Conservation (phyloP, 2,797 vertebrate genomes). For the Benthosema pterotum region DNA sequence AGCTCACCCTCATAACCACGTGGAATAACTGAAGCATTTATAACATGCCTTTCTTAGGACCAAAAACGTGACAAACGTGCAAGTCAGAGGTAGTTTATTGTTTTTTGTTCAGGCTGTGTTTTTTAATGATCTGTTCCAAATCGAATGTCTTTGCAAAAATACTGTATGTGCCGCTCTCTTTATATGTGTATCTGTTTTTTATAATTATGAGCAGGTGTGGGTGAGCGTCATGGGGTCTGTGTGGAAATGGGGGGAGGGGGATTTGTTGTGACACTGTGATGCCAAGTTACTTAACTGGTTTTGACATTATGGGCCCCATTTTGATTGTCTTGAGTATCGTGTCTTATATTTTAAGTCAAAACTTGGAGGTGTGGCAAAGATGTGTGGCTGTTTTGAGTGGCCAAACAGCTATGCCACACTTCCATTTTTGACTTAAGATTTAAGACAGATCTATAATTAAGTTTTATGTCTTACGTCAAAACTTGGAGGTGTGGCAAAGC, state of each 20-base stretch:
- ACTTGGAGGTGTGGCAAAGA: no score
- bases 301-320: no score
- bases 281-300: constrained; percentile 54
- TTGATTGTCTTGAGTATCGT: no score
- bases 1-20: constrained; percentile 11
- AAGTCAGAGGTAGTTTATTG: constrained; percentile 33
- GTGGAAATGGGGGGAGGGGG: constrained; percentile 38
- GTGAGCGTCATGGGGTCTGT: constrained; percentile 19
- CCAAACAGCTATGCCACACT: no score
- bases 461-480: no score
- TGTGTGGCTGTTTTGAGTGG: no score
- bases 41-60: constrained; percentile 59
- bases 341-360: no score
- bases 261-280: constrained; percentile 54
- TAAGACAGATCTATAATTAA: no score
- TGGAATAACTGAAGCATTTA: constrained; percentile 47
- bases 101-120: constrained; percentile 47
- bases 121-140: constrained; percentile 60
- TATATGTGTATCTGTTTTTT: constrained; percentile 59
- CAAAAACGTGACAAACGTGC: constrained; percentile 59
- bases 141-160: constrained; percentile 63
- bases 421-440: no score
- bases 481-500: no score
- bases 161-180: constrained; percentile 41
- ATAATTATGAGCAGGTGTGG: constrained; percentile 48